These are phyloP conservation scores for Colossoma macropomum DNA, from an alignment of 2,113 vertebrate species.

Conservation along the genomic window DNA sequence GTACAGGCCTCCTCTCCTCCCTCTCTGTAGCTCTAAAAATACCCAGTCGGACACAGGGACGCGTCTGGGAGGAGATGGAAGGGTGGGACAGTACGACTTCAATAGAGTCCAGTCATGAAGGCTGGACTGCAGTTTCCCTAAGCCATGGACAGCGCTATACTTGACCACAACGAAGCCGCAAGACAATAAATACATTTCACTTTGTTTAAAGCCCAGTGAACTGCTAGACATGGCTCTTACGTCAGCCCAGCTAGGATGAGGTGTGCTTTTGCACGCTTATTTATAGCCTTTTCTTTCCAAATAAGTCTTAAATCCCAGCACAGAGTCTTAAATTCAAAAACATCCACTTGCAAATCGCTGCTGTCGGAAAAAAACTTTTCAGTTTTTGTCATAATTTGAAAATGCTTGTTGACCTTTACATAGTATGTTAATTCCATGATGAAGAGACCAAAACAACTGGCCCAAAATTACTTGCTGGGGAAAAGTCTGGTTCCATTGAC, in stretches of 20 bases:
- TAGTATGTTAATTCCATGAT: no score
- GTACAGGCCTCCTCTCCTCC: conserved; percentile 1
- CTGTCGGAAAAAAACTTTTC: no score
- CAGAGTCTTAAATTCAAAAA: no score
- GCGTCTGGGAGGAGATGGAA: neutral
- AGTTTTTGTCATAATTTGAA: no score
- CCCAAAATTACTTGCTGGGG: no score
- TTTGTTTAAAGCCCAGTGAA: neutral
- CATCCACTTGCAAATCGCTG: no score
- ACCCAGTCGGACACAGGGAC: conserved; percentile 34
- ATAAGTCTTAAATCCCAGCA: no score
- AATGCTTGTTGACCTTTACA: no score
- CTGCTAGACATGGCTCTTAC: neutral
- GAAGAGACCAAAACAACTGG: no score
- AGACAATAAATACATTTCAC: neutral
- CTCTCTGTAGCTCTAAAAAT: conserved; percentile 45
- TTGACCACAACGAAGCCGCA: neutral
- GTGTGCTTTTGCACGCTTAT: conserved; percentile 62
- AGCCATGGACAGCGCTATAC: neutral
- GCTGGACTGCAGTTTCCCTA: neutral
- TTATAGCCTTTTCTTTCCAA: conserved; percentile 58
- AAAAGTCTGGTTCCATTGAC: no score
- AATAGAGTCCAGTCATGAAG: neutral
- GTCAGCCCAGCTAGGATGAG: neutral
- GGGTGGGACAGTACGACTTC: neutral